Percentiles rank a stretch among this genome's conserved stretches.
Evolutionary conservation across 2,797 vertebrate species (phyloP).

Genomic region (Alca torda): DNA sequence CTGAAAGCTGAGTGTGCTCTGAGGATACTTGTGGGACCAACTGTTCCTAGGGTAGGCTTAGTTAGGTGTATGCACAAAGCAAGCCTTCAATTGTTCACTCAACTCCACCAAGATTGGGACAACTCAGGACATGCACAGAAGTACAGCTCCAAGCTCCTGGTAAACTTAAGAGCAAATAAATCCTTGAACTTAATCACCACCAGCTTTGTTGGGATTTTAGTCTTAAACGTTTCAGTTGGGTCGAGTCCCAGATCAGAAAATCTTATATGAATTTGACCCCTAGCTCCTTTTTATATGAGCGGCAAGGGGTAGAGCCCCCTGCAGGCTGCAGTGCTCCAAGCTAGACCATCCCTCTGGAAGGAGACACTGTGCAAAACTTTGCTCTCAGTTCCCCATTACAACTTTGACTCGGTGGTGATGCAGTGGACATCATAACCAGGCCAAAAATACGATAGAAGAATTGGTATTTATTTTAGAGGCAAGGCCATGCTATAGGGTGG

Average conservation of each 20-base stretch:
- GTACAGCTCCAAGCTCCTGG: background rate
- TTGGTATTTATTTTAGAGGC: background rate
- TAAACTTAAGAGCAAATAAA: background rate
- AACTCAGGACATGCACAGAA: background rate
- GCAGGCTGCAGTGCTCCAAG: background rate
- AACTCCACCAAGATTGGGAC: background rate
- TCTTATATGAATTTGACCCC: background rate
- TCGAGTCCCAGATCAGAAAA: background rate
- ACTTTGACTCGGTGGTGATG: background rate
- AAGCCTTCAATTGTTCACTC: background rate
- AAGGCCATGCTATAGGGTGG: background rate
- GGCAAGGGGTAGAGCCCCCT: background rate
- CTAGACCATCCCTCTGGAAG: background rate
- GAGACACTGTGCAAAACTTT: background rate
- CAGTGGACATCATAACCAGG: background rate
- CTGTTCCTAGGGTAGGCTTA: background rate
- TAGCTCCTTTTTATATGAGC: background rate
- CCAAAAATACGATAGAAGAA: background rate
- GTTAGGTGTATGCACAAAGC: background rate
- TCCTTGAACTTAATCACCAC: background rate
- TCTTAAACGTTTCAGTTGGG: background rate
- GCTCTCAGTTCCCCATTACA: background rate
- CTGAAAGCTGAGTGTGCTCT: background rate
- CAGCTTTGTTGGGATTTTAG: background rate
- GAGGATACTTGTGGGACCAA: background rate